Evolutionary conservation across 2,888 invertebrate genomes (phyloP).

Genomic region (Synanthedon formicaeformis): DNA sequence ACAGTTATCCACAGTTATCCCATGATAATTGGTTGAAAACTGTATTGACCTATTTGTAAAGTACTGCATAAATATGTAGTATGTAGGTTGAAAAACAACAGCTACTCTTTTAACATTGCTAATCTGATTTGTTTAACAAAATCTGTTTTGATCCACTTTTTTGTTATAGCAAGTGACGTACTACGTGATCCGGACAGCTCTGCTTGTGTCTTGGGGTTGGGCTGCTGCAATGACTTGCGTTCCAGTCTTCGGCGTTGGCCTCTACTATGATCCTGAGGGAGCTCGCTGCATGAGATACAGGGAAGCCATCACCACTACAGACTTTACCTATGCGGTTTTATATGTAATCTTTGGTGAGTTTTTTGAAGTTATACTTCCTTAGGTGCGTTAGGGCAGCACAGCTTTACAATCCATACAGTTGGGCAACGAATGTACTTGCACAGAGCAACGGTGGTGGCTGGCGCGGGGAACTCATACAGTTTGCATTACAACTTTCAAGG

Average conservation of each 20-base stretch:
- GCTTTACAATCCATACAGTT: no score
- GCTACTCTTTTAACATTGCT: no score
- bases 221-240: conserved; percentile 79
- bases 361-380: neutral
- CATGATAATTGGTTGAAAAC: no score
- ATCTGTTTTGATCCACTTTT: no score
- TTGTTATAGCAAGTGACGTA: conserved; percentile 82
- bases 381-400: no score
- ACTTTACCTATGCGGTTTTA: conserved; percentile 80
- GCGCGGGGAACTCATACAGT: no score
- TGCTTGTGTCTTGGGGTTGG: conserved; percentile 76
- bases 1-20: no score
- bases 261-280: conserved; percentile 72
- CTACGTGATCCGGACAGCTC: conserved; percentile 77
- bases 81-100: conserved; percentile 1
- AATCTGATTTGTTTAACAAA: no score
- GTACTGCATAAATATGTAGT: neutral
- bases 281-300: conserved; percentile 77
- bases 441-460: no score
- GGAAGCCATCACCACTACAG: conserved; percentile 72
- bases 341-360: conserved; percentile 82
- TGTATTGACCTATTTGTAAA: no score
- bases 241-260: conserved; percentile 80
- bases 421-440: no score
- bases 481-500: no score